Base-by-base conservation (phyloP, 2,113 vertebrate genomes). In the Cochlearius cochlearius region DNA sequence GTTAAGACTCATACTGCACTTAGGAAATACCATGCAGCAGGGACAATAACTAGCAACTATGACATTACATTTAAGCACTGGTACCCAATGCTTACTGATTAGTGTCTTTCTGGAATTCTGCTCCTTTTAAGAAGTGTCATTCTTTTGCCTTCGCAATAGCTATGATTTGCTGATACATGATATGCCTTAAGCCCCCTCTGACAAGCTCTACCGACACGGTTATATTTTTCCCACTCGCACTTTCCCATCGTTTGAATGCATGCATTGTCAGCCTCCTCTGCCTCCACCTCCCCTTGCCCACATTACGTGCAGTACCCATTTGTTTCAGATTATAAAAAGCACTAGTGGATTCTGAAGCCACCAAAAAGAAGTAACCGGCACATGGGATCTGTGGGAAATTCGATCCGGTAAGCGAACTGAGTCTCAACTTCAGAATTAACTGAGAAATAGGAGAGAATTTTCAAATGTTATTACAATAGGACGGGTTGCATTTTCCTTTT, bases 311-410 rank as follows among this genome's bases (percentile, higher is more conserved):
- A 88, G 69, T 43, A 86, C 41, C 47, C 69, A 50, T 92, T 97
- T 94, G 49, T 93, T 97, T 90, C 84, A 71, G 43, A 62, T 88
- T 69, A 97, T 92, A 96, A 97, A 97, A 97, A 93, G 79, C 76
- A 55, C 15, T 67, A 91, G 67, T 82, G 53, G 94, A 96, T 95
- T 96, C 43, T 79, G 84, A 89, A 96, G 74, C 56, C 66, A 94
- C 77, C 95, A 82, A 87, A 92, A 91, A 94, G 16, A 93, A 97
- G 90, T 43, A 76, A 34, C 18, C 1, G 0, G 67, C 79, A 77
- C 66, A 78, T 47, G 50, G 66, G 49, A 68, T 67, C 49, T 67
- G 73, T 62, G 52, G 34, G 52, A 94, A 92, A 95, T 79, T 55
- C 66, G 47, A 94, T 89, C 73, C 15, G 71, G 84, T 41, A 88